A percentile compares a stretch with the other conserved stretches of the same genome.
phyloP scores from a whole-genome alignment of 2,888 invertebrate species.

The Leptopilina syphax region DNA sequence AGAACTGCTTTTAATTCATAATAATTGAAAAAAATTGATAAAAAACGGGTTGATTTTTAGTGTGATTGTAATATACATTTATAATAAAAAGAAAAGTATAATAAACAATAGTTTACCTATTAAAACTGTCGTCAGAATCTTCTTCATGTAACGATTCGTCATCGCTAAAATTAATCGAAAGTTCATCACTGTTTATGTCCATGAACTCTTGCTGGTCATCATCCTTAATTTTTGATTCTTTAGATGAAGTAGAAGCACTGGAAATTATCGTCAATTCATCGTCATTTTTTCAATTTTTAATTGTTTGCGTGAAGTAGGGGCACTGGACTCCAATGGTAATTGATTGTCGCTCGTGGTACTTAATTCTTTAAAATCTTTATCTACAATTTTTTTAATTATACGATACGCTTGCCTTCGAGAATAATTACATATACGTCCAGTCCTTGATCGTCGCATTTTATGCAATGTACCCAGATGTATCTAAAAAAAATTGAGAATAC shows the following conservation, averaged over 20 bases:
- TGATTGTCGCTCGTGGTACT: neutral
- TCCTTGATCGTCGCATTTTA: neutral
- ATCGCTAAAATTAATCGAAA: neutral
- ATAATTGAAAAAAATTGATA: too few species aligned
- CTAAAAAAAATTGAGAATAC: neutral
- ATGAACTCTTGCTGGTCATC: neutral
- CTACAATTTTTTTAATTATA: neutral
- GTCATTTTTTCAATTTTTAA: neutral
- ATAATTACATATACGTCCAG: neutral
- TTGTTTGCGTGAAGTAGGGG: too few species aligned
- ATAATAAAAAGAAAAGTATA: neutral
- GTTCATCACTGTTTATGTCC: neutral
- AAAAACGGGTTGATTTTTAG: too few species aligned
- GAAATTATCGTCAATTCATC: neutral
- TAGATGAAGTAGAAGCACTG: neutral
- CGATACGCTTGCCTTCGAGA: neutral
- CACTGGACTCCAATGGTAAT: too few species aligned
- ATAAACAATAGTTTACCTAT: neutral
- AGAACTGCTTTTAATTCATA: too few species aligned
- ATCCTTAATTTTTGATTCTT: neutral
- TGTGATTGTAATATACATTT: neutral
- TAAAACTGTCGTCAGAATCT: neutral
- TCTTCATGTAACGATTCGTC: neutral
- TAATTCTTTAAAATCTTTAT: neutral
- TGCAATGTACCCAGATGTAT: neutral